phyloP scores from a whole-genome alignment of 1,140 invertebrate genomes.

The Argopecten irradians region DNA sequence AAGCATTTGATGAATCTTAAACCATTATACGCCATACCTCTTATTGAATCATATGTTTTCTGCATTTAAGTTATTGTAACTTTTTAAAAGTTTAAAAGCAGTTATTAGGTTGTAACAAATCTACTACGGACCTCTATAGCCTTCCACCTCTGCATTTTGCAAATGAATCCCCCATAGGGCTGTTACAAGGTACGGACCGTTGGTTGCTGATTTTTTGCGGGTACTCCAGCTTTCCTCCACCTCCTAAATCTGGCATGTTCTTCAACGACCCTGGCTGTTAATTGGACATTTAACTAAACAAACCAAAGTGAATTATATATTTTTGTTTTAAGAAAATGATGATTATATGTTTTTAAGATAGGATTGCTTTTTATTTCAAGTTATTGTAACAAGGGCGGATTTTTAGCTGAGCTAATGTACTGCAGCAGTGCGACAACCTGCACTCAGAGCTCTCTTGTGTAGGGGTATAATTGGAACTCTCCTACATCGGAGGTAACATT shows the following conservation, averaged over 20 bases:
- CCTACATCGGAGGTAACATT: background rate
- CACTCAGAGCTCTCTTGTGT: background rate
- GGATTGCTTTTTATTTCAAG: background rate
- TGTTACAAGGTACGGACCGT: no score
- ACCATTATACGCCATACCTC: background rate
- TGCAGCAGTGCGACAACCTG: background rate
- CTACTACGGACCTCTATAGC: no score
- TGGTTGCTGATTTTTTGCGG: no score
- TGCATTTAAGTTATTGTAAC: background rate
- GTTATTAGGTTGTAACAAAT: background rate
- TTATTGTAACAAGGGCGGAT: background rate
- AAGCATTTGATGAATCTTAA: background rate
- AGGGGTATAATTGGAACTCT: constrained; percentile 3
- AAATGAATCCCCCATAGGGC: no score
- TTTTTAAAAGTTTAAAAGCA: background rate
- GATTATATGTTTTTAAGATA: background rate
- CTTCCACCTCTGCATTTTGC: no score
- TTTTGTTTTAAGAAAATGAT: background rate
- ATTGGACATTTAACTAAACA: no score
- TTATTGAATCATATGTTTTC: background rate
- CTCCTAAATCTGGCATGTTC: no score
- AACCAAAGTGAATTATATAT: no score
- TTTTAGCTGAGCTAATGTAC: background rate
- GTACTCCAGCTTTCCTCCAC: no score
- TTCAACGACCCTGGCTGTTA: no score